Evolutionary conservation across 2,888 invertebrate species (phyloP).

Genomic region (Protophormia terraenovae): DNA sequence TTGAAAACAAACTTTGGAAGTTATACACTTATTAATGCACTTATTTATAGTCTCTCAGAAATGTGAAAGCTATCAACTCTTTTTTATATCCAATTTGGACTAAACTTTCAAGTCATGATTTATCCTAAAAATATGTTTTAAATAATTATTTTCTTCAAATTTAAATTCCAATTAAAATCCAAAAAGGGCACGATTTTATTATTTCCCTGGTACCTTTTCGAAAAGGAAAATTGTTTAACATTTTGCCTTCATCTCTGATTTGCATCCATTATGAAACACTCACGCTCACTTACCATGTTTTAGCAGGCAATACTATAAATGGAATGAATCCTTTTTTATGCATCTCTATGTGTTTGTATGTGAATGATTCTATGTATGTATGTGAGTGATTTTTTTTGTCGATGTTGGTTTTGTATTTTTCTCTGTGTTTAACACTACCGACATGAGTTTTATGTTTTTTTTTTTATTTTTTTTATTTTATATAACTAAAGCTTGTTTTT

Average conservation of each 20-base stretch:
- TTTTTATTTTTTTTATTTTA: not conserved
- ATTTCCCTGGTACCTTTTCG: not conserved
- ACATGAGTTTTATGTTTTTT: constrained; percentile 55
- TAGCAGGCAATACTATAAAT: constrained; percentile 21
- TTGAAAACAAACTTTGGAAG: too few relatives aligned
- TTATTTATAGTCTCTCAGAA: too few relatives aligned
- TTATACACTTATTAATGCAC: too few relatives aligned
- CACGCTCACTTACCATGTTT: not conserved
- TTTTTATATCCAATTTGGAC: too few relatives aligned
- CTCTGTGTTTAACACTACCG: constrained; percentile 66
- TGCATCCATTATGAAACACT: constrained; percentile 46
- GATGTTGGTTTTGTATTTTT: constrained; percentile 31
- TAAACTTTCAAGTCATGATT: too few relatives aligned
- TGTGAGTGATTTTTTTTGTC: not conserved
- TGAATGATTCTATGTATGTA: not conserved
- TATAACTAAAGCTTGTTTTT: constrained; percentile 59
- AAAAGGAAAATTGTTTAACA: too few relatives aligned
- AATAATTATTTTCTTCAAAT: too few relatives aligned
- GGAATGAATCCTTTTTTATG: constrained; percentile 32
- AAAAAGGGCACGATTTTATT: not conserved
- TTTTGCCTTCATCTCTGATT: constrained; percentile 7
- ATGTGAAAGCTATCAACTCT: too few relatives aligned
- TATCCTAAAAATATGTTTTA: too few relatives aligned
- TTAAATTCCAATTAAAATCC: too few relatives aligned
- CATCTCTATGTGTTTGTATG: not conserved